Evolutionary conservation across 2,113 vertebrate species (phyloP).

Genomic region (Oncorhynchus gorbuscha): DNA sequence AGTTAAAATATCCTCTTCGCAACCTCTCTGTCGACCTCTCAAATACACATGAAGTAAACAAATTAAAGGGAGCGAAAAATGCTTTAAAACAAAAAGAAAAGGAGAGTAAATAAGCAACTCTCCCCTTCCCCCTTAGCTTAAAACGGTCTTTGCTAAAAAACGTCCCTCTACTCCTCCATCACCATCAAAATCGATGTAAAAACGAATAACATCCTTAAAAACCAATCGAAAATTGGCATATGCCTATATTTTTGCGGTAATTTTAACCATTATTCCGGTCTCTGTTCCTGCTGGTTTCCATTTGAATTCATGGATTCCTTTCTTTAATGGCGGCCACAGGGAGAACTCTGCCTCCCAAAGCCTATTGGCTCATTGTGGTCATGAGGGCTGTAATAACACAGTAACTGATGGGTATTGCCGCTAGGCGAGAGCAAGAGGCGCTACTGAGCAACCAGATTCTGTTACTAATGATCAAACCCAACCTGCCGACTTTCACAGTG

Average conservation of each 20-base stretch:
- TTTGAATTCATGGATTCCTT: constrained; percentile 96
- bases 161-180: constrained; percentile 70
- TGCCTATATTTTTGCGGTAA: constrained; percentile 54
- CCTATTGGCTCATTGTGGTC: constrained; percentile 84
- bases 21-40: constrained; percentile 54
- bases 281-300: constrained; percentile 81
- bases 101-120: constrained; percentile 78
- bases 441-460: constrained; percentile 72
- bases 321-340: constrained; percentile 98
- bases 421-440: constrained; percentile 73
- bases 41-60: constrained; percentile 47
- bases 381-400: constrained; percentile 81
- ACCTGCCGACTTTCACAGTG: constrained; percentile 67
- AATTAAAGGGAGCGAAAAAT: constrained; percentile 55
- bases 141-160: constrained; percentile 75
- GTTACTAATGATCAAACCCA: constrained; percentile 67
- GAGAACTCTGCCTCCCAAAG: constrained; percentile 85
- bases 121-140: constrained; percentile 79
- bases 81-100: constrained; percentile 80
- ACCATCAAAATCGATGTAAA: constrained; percentile 60
- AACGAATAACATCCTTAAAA: constrained; percentile 65
- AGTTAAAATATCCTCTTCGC: constrained; percentile 46
- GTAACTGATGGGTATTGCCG: constrained; percentile 68
- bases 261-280: constrained; percentile 71
- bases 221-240: constrained; percentile 54